These are phyloP conservation scores for Lagorchestes hirsutus DNA, from an alignment of 2,797 vertebrate species.

Conservation along the genomic window DNA sequence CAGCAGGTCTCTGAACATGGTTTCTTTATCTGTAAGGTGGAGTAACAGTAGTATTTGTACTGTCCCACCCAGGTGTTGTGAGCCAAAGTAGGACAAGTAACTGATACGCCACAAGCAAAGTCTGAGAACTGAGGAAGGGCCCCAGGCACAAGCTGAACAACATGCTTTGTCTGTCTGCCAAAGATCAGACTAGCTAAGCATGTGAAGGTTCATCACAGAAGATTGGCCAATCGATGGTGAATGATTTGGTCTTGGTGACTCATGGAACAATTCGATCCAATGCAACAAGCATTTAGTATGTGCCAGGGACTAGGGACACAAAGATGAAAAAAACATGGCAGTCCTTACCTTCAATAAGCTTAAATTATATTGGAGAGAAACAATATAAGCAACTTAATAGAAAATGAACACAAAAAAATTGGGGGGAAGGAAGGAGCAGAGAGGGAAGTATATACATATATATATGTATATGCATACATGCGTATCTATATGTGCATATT, in stretches of 20 bases:
- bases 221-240: neutral
- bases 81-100: neutral
- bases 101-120: neutral
- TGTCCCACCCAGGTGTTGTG: neutral
- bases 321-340: neutral
- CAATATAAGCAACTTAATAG: neutral
- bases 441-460: neutral
- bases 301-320: neutral
- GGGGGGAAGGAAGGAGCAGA: neutral
- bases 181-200: neutral
- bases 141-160: neutral
- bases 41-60: neutral
- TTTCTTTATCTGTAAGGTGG: neutral
- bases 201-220: neutral
- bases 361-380: neutral
- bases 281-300: neutral
- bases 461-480: neutral
- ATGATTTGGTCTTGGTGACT: neutral
- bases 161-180: neutral
- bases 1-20: neutral
- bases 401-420: neutral
- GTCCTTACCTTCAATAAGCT: neutral
- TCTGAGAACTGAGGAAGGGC: neutral
- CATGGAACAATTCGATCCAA: neutral
- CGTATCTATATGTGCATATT: neutral